Evolutionary conservation across 2,888 invertebrate genomes (phyloP), one percentile per base, ranked within the genome.

Genomic region (Papilio demoleus): DNA sequence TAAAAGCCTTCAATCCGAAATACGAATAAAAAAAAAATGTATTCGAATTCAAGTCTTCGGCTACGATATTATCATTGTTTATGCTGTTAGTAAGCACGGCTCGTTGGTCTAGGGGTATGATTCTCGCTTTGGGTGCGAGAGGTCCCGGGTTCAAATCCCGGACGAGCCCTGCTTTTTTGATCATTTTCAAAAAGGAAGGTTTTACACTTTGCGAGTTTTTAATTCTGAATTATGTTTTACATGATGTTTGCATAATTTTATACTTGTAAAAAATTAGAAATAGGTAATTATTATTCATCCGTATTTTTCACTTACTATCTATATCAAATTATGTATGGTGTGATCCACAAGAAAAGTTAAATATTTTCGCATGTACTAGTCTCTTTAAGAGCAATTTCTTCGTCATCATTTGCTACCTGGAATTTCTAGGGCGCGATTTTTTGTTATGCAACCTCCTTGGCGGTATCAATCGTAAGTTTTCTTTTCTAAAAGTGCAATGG

Each of bases 61-160:
- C 9, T 19, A 2, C 9, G 8, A 45, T 19, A 9, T 45, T 2
- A 9, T 19, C 1, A 9, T 9, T 2, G 8, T 45, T 45, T 45
- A 45, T 45, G n/a, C n/a, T n/a, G n/a, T n/a, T n/a, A n/a, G n/a
- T 72, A 75, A 9, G n/a, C 14, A 45, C 79, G 93, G 93, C 93
- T 93, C 93, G 92, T 93, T 93, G 93, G 93, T 93, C 93, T 93
- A 93, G 92, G 92, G 93, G 93, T 93, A 93, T 93, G 92, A 92
- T 93, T 93, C 89, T 92, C 93, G 92, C 92, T 93, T 93, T 88
- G 92, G 93, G 93, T 93, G 93, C 92, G 93, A 93, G 92, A 92
- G 93, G 93, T 93, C 93, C 92, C 93, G 93, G 93, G 93, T 93
- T 93, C 92, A 93, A 93, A 92, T 93, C 93, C 93, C 93, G 93